phyloP scores from a whole-genome alignment of 2,888 invertebrate species.

The Aleiodes alternator region DNA sequence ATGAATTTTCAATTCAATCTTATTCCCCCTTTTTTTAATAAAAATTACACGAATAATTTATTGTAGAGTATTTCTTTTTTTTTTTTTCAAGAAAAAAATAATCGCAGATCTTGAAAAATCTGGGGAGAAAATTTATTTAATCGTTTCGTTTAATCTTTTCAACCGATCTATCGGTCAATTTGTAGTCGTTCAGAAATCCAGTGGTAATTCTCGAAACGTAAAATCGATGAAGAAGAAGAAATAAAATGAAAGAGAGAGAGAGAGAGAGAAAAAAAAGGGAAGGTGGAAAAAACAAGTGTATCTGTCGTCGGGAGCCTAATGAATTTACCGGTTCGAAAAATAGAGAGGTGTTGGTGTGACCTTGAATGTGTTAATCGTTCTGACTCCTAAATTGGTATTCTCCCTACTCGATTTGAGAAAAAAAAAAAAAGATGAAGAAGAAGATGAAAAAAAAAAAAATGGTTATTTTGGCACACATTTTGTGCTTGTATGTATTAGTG shows the following conservation, averaged over 20 bases:
- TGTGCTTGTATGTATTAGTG: neutral
- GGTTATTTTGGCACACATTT: neutral
- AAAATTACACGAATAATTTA: too few species aligned
- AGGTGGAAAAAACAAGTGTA: slow-evolving; percentile 26
- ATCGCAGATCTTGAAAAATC: too few species aligned
- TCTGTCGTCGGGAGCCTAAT: slow-evolving; percentile 39
- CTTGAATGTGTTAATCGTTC: slow-evolving; percentile 35
- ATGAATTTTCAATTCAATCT: neutral
- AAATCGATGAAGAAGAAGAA: neutral
- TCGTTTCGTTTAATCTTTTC: slow-evolving; percentile 37
- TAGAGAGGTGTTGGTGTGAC: slow-evolving; percentile 25
- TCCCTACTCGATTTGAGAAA: too few species aligned
- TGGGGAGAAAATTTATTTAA: slow-evolving; percentile 33
- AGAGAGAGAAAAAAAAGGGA: slow-evolving; percentile 2
- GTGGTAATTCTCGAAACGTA: slow-evolving; percentile 29
- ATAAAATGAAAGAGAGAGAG: neutral
- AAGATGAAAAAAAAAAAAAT: neutral
- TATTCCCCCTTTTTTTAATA: too few species aligned
- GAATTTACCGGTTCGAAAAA: slow-evolving; percentile 10
- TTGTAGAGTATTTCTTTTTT: too few species aligned
- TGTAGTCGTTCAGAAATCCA: slow-evolving; percentile 36
- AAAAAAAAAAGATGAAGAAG: too few species aligned
- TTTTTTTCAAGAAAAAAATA: too few species aligned
- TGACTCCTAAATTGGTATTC: neutral
- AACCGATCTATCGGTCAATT: slow-evolving; percentile 42